Percentiles rank a stretch among this genome's conserved stretches.
phyloP scores from a whole-genome alignment of 2,113 vertebrate species.

The Eptesicus fuscus region DNA sequence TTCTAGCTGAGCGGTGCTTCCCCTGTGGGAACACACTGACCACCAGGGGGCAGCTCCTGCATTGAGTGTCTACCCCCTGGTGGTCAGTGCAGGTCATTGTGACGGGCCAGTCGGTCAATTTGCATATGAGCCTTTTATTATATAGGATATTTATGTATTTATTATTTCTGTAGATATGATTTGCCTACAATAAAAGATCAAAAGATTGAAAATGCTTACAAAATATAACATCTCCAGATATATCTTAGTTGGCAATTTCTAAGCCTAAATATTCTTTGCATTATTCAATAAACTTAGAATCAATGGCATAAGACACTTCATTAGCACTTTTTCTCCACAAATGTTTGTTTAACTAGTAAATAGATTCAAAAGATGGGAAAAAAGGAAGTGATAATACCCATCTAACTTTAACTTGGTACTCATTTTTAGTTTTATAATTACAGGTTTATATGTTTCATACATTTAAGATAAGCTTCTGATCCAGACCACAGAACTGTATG shows the following conservation, averaged over 20 bases:
- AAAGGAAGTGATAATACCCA: background rate
- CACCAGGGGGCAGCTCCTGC: too few species aligned
- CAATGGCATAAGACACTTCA: background rate
- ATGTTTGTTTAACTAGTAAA: background rate
- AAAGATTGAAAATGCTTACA: constrained; percentile 2
- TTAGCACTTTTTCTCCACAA: background rate
- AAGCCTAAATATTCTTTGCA: background rate
- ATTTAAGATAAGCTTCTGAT: background rate
- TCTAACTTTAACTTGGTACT: background rate
- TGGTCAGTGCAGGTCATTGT: too few species aligned
- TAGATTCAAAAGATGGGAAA: background rate
- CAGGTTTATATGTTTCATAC: background rate
- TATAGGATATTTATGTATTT: too few species aligned
- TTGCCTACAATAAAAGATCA: background rate
- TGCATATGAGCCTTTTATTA: too few species aligned
- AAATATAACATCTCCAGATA: background rate
- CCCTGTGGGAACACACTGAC: too few species aligned
- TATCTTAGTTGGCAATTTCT: background rate
- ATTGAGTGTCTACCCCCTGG: too few species aligned
- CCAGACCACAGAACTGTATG: background rate
- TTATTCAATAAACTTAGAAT: background rate
- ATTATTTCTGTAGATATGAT: background rate
- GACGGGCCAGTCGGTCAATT: accelerated
- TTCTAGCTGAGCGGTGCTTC: too few species aligned
- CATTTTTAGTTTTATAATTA: background rate